Evolutionary conservation across 2,888 invertebrate species (phyloP), one percentile per base, ranked within the genome.

Genomic region (Zygothrica quintamaculata): DNA sequence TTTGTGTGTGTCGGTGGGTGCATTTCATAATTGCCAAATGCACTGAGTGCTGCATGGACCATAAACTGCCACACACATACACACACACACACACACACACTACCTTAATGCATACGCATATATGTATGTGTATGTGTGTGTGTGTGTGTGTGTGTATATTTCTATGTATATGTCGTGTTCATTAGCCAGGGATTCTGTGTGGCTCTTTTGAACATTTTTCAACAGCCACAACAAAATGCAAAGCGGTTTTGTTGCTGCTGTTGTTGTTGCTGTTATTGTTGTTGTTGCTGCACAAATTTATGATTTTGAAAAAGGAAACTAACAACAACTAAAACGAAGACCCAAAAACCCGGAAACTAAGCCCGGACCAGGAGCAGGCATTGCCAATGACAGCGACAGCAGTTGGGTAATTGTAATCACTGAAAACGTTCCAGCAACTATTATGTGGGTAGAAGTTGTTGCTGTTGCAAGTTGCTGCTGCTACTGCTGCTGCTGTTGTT

Each of bases 21-120:
- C 73, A 74, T 78, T 78, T 80, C 85, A 78, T 78, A 85, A 81
- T 81, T 77, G 75, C 74, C 48, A 84, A 77, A 77, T 77, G 84
- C 80, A 79, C 77, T 84, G 69, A 84, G 69, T 46, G 52, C 55
- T 57, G 62, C 42, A 70, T 43, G 29, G 37, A 37, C 61, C 55
- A 70, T 73, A 73, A 70, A 70, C 48, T 55, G 53, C 26, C 46
- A 47, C 61, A 31, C 53, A 34, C 53, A 15, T 43, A 13, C 44
- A 26, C 26, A 26, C 26, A 26, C 26, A 26, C 26, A 8, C 26
- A 8, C 12, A 7, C 16, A n/a, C 12, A 3, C 22, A 37, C 47
- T 47, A 48, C 29, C 29, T 9, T n/a, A 29, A 2, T 29, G n/a
- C 26, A 26, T 8, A 26, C 26, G 8, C 26, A 26, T 8, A 6